A percentile compares a stretch with the other conserved stretches of the same genome.
These are phyloP conservation scores for Synanthedon tipuliformis DNA, from an alignment of 2,888 invertebrate species.

Conservation along the genomic window DNA sequence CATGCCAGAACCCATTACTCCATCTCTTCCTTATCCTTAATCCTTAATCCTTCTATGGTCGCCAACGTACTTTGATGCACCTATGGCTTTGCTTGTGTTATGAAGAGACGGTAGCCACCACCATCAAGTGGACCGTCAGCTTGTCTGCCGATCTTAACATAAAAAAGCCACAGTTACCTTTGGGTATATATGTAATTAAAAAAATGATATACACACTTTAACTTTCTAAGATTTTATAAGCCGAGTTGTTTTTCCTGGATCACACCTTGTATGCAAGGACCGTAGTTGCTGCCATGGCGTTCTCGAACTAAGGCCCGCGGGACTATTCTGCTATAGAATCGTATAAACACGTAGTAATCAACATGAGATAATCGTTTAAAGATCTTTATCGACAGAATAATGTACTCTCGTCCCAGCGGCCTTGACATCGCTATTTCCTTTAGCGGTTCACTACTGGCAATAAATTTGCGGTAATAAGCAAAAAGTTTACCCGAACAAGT, in stretches of 20 bases:
- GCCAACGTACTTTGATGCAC: too few species aligned
- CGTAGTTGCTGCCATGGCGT: constrained; percentile 16
- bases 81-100: too few species aligned
- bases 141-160: too few species aligned
- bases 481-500: background rate
- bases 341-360: background rate
- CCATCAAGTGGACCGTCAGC: too few species aligned
- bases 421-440: background rate
- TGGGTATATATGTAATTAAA: too few species aligned
- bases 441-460: background rate
- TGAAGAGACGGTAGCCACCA: too few species aligned
- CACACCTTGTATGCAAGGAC: background rate
- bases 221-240: background rate
- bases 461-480: background rate
- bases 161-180: too few species aligned
- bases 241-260: background rate
- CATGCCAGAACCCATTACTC: too few species aligned
- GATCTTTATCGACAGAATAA: background rate
- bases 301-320: constrained; percentile 6
- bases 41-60: too few species aligned
- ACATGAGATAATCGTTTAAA: background rate
- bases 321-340: background rate
- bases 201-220: background rate
- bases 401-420: background rate
- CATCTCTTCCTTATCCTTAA: too few species aligned